Evolutionary conservation across 1,140 invertebrate genomes (phyloP).

Genomic region (Solenopsis invicta): DNA sequence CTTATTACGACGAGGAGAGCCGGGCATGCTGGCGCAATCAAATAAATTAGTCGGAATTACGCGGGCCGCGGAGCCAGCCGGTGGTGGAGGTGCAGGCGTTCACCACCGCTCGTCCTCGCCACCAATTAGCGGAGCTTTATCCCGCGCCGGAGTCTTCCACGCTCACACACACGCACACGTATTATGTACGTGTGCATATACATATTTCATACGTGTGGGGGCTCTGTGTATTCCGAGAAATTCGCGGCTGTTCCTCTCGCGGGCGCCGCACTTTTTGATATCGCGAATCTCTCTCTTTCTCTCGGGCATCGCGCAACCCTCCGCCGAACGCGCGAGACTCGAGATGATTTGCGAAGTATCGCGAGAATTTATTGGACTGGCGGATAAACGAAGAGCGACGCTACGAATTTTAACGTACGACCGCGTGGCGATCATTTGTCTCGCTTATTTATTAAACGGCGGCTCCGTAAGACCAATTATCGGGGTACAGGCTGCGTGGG

Average conservation of each 20-base stretch:
- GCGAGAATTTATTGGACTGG: conserved; percentile 45
- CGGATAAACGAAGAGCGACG: conserved; percentile 53
- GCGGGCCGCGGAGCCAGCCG: conserved; percentile 64
- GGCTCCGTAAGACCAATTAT: conserved; percentile 49
- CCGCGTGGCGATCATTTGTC: conserved; percentile 32
- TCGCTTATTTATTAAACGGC: conserved; percentile 58
- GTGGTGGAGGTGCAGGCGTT: conserved; percentile 59
- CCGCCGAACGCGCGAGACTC: conserved; percentile 28
- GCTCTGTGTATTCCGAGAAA: conserved; percentile 64
- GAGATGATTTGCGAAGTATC: conserved; percentile 47
- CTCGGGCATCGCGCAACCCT: conserved; percentile 21
- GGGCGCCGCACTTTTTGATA: conserved; percentile 61
- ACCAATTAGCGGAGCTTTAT: conserved; percentile 80
- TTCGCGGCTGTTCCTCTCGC: conserved; percentile 57
- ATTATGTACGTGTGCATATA: background rate
- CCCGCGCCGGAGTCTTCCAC: conserved; percentile 31
- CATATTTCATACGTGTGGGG: conserved; percentile 66
- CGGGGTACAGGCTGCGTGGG: background rate
- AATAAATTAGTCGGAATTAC: conserved; percentile 83
- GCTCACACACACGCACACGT: background rate
- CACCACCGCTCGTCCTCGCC: conserved; percentile 70
- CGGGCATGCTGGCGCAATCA: conserved; percentile 78
- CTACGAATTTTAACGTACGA: conserved; percentile 42
- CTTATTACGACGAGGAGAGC: conserved; percentile 80
- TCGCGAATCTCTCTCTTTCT: conserved; percentile 31